A percentile compares a stretch with the other conserved stretches of the same genome.
phyloP scores from a whole-genome alignment of 2,113 vertebrate genomes.

The Okapia johnstoni region DNA sequence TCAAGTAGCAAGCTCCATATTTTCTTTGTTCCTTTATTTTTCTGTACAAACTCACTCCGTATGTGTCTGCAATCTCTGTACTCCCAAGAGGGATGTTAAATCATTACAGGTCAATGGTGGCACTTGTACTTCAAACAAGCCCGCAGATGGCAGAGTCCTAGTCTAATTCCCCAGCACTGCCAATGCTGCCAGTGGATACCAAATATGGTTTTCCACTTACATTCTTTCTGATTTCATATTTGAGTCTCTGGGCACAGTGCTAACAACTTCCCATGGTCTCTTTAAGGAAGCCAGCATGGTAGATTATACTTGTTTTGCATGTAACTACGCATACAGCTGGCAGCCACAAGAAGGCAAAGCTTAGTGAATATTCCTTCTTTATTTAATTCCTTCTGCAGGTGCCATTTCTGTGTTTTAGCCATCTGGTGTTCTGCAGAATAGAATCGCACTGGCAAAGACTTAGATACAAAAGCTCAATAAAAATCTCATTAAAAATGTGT shows the following conservation, averaged over 20 bases:
- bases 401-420: conserved; percentile 53
- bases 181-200: neutral
- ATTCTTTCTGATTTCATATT: conserved; percentile 43
- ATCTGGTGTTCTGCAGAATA: conserved; percentile 47
- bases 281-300: conserved; percentile 49
- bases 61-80: neutral
- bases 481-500: conserved; percentile 18
- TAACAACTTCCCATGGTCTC: conserved; percentile 25
- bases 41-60: conserved; percentile 49
- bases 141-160: conserved; percentile 28
- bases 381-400: conserved; percentile 62
- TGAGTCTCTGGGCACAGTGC: neutral
- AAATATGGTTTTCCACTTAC: neutral
- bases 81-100: conserved; percentile 51
- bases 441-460: neutral
- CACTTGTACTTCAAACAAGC: conserved; percentile 51
- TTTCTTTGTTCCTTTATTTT: conserved; percentile 51
- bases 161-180: conserved; percentile 1
- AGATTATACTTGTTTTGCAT: conserved; percentile 30
- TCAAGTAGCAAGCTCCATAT: conserved; percentile 36
- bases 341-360: conserved; percentile 32
- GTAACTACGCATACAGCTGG: conserved; percentile 49
- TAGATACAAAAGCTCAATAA: neutral
- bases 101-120: conserved; percentile 56
- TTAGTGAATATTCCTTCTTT: conserved; percentile 42